Evolutionary conservation across 1,140 invertebrate genomes (phyloP), one percentile per base, ranked within the genome.

Genomic region (Meloidogyne floridensis): DNA sequence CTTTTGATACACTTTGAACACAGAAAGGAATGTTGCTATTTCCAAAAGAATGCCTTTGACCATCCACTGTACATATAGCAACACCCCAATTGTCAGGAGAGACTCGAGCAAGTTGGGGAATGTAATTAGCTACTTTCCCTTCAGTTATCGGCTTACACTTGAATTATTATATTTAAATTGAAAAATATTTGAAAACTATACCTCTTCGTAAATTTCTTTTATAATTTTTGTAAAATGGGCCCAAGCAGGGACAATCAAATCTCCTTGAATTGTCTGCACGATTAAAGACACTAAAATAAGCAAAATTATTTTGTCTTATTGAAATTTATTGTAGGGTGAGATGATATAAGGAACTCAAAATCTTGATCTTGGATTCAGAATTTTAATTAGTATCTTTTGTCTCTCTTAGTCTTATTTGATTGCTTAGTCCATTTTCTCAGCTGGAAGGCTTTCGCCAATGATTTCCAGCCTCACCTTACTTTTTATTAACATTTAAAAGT

Each of bases 1-100:
- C 96, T 91, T 98, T 98, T 89, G 88, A 89, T 13, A 89, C 88
- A 77, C 85, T 87, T 82, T 89, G 88, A 20, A 89, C 75, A 76
- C 88, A 89, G 65, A 89, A 89, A 3, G 87, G 85, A 3, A 81
- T 80, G 42, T 85, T 86, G 13, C 87, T 56, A 78, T 89, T 86
- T 11, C 88, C 88, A 80, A 83, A 89, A 15, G 84, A 86, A 70
- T 78, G 42, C 8, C 87, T 69, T 77, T 92, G 91, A 11, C 91
- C 91, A 86, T 92, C 91, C 8, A 92, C 88, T 15, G 91, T 92
- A 82, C 91, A 92, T 15, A 92, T 81, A 7, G 91, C 87, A 47
- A 92, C 88, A 6, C 91, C 91, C 90, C 90, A 92, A 43, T 84
- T 85, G 71, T 92, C 89, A 2, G 91, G 91, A 80, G 86, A 89